These are phyloP conservation scores for Chymomyza costata DNA, from an alignment of 1,140 invertebrate genomes.

Conservation along the genomic window DNA sequence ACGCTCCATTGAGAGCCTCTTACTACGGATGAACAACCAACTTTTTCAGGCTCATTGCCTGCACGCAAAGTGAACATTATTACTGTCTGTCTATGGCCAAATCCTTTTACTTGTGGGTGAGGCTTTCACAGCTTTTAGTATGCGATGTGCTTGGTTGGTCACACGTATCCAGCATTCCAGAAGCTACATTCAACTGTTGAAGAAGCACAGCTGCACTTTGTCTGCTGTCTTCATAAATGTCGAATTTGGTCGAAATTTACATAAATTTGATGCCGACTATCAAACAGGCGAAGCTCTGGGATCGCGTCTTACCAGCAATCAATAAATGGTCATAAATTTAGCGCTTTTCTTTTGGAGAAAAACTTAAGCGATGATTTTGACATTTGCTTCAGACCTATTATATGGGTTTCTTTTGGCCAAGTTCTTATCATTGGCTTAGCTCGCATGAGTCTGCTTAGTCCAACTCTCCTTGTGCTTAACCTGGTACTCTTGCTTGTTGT, in stretches of 20 bases:
- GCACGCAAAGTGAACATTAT: slow-evolving; percentile 15
- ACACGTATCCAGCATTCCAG: slow-evolving; percentile 14
- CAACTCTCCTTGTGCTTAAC: slow-evolving; percentile 1
- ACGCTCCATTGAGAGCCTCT: slow-evolving; percentile 12
- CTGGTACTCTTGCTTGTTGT: slow-evolving; percentile 21
- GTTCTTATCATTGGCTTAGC: slow-evolving; percentile 60
- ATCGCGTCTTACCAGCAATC: slow-evolving; percentile 42
- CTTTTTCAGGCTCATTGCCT: slow-evolving; percentile 45
- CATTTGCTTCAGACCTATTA: slow-evolving; percentile 14
- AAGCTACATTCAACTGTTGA: no score
- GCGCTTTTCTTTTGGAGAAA: slow-evolving; percentile 47
- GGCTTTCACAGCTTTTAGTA: no score
- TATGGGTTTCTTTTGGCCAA: slow-evolving; percentile 28
- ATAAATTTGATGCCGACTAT: no score
- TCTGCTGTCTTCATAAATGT: slow-evolving; percentile 67
- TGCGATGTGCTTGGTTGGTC: slow-evolving; percentile 23
- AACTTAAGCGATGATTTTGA: slow-evolving; percentile 2
- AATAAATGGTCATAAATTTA: slow-evolving; percentile 63
- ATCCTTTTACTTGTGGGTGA: no score
- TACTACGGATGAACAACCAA: no score
- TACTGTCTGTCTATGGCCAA: no score
- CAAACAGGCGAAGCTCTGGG: no score
- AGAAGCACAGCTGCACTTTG: slow-evolving; percentile 63
- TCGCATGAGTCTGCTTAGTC: slow-evolving; percentile 7
- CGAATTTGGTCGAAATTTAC: slow-evolving; percentile 55